Conservation (phyloP, 2,113 vertebrate species). For the Rutilus rutilus region DNA sequence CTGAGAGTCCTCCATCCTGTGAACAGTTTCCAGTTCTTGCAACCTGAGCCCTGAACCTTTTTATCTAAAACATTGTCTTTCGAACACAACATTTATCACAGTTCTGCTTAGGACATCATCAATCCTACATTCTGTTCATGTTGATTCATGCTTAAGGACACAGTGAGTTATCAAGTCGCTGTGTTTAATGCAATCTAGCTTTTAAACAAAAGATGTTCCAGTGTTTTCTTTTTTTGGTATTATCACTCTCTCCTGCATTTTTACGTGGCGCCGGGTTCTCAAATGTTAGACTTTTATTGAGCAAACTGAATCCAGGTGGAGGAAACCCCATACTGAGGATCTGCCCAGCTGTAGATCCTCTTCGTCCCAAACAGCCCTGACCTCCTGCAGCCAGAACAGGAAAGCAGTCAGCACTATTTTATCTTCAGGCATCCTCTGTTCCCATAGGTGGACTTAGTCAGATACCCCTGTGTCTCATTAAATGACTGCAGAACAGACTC, state of each 20-base stretch:
- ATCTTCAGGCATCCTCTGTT: conserved; percentile 58
- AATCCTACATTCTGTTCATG: neutral
- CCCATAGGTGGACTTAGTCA: conserved; percentile 1
- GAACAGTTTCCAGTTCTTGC: conserved; percentile 9
- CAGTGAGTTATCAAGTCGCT: neutral
- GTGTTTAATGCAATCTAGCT: neutral
- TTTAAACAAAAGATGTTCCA: neutral
- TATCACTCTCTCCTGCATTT: neutral
- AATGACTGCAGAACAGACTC: neutral
- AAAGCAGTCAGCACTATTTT: conserved; percentile 65
- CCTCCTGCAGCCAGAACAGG: conserved; percentile 55
- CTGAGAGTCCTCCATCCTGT: neutral
- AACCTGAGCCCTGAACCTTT: conserved; percentile 3
- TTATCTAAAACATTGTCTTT: conserved; percentile 23
- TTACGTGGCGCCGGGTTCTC: conserved; percentile 15
- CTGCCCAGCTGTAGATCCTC: conserved; percentile 63
- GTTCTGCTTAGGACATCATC: neutral
- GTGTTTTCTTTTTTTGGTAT: neutral
- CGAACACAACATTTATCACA: neutral
- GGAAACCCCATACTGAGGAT: conserved; percentile 66
- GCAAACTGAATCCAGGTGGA: conserved; percentile 40
- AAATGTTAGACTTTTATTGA: conserved; percentile 45
- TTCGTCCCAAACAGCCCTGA: conserved; percentile 31
- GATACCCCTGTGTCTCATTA: conserved; percentile 10
- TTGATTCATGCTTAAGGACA: neutral